Conservation (phyloP, 1,140 invertebrate species). For the Venustaconcha ellipsiformis region DNA sequence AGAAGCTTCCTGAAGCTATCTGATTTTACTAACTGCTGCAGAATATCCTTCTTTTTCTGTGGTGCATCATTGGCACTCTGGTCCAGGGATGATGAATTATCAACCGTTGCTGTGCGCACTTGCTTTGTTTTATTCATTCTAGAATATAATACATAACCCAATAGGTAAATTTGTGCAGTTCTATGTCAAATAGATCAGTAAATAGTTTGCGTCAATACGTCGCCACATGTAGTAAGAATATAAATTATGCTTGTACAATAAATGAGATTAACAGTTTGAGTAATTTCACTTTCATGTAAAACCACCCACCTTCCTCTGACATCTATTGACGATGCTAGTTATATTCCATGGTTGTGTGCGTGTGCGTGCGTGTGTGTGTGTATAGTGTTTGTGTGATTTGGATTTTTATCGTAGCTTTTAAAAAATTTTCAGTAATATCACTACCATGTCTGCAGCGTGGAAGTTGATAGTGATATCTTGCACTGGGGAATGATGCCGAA, state of each 20-base stretch:
- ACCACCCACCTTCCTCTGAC: too few relatives aligned
- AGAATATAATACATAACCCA: neutral
- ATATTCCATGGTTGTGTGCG: too few relatives aligned
- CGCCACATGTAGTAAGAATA: neutral
- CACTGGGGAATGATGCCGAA: too few relatives aligned
- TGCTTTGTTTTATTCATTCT: conserved; percentile 18
- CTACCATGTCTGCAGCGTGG: too few relatives aligned
- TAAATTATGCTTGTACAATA: neutral
- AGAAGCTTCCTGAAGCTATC: conserved; percentile 15
- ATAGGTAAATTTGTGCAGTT: neutral
- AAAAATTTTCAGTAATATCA: too few relatives aligned
- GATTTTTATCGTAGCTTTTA: too few relatives aligned
- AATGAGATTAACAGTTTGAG: neutral
- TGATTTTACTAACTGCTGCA: conserved; percentile 7
- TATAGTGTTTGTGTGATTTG: too few relatives aligned
- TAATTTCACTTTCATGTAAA: neutral
- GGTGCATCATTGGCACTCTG: neutral
- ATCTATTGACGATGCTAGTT: neutral
- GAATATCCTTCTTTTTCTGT: neutral
- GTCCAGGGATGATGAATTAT: neutral
- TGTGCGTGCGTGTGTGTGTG: too few relatives aligned
- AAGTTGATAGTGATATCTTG: too few relatives aligned
- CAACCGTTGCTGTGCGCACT: neutral
- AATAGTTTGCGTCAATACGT: neutral
- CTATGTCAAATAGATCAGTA: neutral